These are phyloP conservation scores for Danio choprae DNA, from an alignment of 2,797 vertebrate species.

Conservation along the genomic window DNA sequence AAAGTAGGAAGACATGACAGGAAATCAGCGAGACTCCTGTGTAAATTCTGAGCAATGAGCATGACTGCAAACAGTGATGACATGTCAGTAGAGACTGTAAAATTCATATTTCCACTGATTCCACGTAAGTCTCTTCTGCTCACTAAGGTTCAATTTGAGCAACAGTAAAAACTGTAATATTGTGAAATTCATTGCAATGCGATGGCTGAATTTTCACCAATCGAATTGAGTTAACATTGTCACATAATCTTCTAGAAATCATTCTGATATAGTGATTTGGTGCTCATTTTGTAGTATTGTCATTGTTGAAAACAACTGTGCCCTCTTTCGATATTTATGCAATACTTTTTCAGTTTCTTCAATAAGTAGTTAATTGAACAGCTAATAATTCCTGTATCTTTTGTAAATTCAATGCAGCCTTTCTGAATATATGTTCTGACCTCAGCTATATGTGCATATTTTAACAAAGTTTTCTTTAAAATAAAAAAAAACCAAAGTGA, in stretches of 20 bases:
- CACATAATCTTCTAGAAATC: background rate
- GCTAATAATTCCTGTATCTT: too few relatives aligned
- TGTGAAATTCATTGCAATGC: background rate
- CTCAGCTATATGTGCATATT: background rate
- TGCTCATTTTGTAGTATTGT: background rate
- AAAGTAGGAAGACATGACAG: background rate
- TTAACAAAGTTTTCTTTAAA: background rate
- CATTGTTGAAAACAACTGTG: background rate
- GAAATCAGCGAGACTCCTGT: background rate
- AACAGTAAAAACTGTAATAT: background rate
- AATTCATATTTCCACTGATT: background rate
- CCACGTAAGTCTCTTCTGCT: background rate
- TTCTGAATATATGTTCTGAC: background rate
- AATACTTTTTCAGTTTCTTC: background rate
- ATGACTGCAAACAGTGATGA: background rate
- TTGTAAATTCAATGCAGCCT: background rate
- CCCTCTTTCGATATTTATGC: background rate
- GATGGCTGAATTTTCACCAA: background rate
- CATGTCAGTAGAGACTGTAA: background rate
- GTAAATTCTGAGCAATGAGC: background rate
- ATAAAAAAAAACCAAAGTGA: background rate
- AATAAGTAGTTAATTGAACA: too few relatives aligned
- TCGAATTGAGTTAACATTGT: background rate
- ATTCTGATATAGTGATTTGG: background rate
- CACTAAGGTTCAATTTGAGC: background rate